Conservation (phyloP, 2,797 vertebrate species). For the Parauchenoglanis punctatus region DNA sequence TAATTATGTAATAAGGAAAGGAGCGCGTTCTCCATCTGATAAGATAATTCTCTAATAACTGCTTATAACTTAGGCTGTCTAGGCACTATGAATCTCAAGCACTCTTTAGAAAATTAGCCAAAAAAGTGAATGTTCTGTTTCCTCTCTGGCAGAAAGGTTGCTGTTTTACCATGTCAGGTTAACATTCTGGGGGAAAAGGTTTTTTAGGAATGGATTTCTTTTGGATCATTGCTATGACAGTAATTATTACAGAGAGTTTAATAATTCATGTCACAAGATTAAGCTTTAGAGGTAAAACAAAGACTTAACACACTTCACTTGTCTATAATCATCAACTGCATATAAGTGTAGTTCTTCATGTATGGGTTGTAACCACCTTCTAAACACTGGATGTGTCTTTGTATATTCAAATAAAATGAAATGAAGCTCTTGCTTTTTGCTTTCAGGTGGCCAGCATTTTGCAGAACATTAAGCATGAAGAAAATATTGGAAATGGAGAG, state of each 20-base stretch:
- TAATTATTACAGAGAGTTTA: conserved; percentile 75
- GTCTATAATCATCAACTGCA: conserved; percentile 60
- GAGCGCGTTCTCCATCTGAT: conserved; percentile 29
- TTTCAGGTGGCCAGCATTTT: conserved; percentile 54
- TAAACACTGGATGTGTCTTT: conserved; percentile 60
- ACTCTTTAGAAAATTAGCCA: conserved; percentile 40
- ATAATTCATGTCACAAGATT: conserved; percentile 74
- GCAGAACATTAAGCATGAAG: conserved; percentile 53
- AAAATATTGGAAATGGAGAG: conserved; percentile 54
- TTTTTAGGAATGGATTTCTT: conserved; percentile 75
- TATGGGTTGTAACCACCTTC: conserved; percentile 60
- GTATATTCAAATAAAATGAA: conserved; percentile 55
- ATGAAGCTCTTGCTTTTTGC: conserved; percentile 40
- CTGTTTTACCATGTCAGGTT: conserved; percentile 64
- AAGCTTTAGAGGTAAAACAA: conserved; percentile 71
- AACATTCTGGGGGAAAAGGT: conserved; percentile 65
- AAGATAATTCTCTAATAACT: conserved; percentile 27
- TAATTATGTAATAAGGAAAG: conserved; percentile 40
- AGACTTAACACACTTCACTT: conserved; percentile 53
- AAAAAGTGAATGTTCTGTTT: conserved; percentile 68
- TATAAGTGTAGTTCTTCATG: conserved; percentile 54
- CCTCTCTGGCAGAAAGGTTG: conserved; percentile 65
- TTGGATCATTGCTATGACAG: conserved; percentile 73
- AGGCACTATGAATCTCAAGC: background rate
- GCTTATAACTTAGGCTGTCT: conserved; percentile 26